Evolutionary conservation across 2,113 vertebrate species (phyloP).

Genomic region (Lycaon pictus): DNA sequence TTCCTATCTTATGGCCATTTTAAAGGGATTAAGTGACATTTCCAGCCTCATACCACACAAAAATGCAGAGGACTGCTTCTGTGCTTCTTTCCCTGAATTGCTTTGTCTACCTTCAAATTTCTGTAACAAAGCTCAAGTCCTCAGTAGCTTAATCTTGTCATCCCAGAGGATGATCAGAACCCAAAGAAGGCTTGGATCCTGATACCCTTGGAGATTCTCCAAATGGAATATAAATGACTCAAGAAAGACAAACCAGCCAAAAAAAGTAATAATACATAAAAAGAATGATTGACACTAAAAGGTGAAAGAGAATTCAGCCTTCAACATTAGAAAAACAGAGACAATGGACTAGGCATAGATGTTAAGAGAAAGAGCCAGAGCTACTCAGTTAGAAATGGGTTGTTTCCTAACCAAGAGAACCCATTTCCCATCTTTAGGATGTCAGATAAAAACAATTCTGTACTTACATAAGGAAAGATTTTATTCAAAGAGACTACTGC

Average conservation of each 20-base stretch:
- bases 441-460: not conserved
- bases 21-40: not conserved
- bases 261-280: slow-evolving; percentile 3
- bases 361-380: not conserved
- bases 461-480: not conserved
- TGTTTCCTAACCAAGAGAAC: not conserved
- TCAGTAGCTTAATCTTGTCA: not conserved
- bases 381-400: not conserved
- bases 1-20: not conserved
- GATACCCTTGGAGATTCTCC: not conserved
- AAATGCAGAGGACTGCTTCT: not conserved
- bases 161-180: not conserved
- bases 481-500: not conserved
- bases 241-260: not conserved
- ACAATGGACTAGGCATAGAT: not conserved
- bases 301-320: not conserved
- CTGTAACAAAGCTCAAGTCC: not conserved
- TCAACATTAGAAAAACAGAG: not conserved
- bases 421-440: not conserved
- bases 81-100: not conserved
- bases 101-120: not conserved
- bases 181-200: not conserved
- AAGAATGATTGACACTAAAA: not conserved
- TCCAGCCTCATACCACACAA: not conserved
- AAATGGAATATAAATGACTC: not conserved